Conservation (phyloP, 2,113 vertebrate species). For the Vulpes ferrilata region DNA sequence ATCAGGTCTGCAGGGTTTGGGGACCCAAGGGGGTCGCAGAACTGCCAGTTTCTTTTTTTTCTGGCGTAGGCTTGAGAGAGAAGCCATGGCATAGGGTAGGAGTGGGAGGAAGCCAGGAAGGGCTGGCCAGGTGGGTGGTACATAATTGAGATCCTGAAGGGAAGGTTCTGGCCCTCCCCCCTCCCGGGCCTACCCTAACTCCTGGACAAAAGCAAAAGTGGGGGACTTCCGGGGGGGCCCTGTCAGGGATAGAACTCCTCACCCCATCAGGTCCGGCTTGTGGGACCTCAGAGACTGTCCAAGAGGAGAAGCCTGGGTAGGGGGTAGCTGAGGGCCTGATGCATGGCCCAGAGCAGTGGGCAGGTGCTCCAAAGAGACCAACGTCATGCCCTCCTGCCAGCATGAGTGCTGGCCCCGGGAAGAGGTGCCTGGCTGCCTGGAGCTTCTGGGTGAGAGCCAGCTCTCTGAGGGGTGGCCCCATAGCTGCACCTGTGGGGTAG, state of each 20-base stretch:
- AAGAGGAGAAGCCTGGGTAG: too few relatives aligned
- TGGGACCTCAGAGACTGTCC: not conserved
- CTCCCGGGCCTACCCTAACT: not conserved
- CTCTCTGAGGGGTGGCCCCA: not conserved
- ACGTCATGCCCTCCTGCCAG: not conserved
- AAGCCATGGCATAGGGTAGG: too few relatives aligned
- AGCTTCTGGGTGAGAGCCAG: not conserved
- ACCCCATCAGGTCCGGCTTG: not conserved
- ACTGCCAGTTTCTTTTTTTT: not conserved
- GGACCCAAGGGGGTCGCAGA: not conserved
- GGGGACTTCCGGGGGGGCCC: not conserved
- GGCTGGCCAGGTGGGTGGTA: not conserved
- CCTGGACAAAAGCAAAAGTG: not conserved
- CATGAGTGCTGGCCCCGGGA: not conserved
- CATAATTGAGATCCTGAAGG: not conserved
- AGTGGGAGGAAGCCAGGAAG: not conserved
- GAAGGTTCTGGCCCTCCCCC: not conserved
- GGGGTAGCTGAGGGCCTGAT: too few relatives aligned
- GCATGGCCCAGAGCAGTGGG: not conserved
- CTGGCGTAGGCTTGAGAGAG: not conserved
- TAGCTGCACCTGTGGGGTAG: not conserved
- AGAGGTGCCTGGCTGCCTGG: not conserved
- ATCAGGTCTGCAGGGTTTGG: not conserved
- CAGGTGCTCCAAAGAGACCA: not conserved
- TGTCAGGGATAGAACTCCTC: not conserved